Base-by-base conservation (phyloP, 2,797 vertebrate species). In the Adelosebastes latens region DNA sequence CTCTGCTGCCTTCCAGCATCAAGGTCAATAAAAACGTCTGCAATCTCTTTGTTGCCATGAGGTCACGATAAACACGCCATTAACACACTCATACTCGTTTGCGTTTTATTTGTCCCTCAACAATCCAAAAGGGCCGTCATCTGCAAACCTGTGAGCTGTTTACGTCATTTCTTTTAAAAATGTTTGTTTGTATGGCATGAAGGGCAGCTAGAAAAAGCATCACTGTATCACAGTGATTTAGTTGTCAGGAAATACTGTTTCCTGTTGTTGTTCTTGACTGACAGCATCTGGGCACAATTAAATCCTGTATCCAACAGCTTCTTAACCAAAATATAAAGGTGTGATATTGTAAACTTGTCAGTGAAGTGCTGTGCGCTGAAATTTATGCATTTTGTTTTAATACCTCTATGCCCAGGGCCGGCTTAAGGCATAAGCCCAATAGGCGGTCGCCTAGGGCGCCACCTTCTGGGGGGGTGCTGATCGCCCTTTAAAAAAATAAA, bases 281-380 rank as follows among this genome's bases (percentile, higher is more conserved):
- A 27, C 24, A 72, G 69, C 36, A n/a, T 70, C 73, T 14, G 10
- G 67, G 24, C 56, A 74, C 39, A 64, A 70, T 36, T 71, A 64
- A 75, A 29, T 14, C 4, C 22, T 3, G 22, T 49, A 9, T 53
- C 39, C 53, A 64, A 49, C 59, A 25, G 29, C 66, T 42, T 29
- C 42, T 49, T 29, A 18, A 67, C 14, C 29, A 49, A 32, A 53
- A 46, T 34, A 71, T 22, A 8, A 72, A 80, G 52, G 69, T 55
- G 72, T 55, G 6, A 4, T 29, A 10, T 36, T 70, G 49, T 46
- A 71, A 68, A 79, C 27, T 4, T 72, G 8, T 58, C 67, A 71
- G 9, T 58, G 55, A 59, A 13, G 18, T 22, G 10, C 24, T 27
- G 24, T 49, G 59, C 39, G n/a, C 2, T 42, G 7, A 72, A 74